Base-by-base conservation (phyloP, 1,140 invertebrate genomes). In the Tetramorium parvispinum region DNA sequence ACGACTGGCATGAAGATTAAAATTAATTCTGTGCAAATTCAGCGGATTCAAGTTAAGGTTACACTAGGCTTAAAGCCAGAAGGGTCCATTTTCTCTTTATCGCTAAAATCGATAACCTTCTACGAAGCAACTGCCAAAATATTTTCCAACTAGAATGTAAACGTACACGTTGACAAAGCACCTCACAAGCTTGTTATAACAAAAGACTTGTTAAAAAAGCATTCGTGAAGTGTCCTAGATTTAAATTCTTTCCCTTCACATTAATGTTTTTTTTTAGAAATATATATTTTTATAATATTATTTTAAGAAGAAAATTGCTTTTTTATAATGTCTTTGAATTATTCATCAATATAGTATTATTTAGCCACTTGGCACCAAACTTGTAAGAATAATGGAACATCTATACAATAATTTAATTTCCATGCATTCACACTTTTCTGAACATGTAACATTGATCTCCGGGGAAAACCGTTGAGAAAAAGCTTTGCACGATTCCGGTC, bases 91-190 rank as follows among this genome's bases (percentile, higher is more conserved):
- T 89, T 89, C 75, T 51, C 68, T 68, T 87, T 37, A 77, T 63
- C 53, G 21, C 46, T 66, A 81, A 92, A 89, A 92, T 91, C 91
- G 68, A 91, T 93, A 89, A 65, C 46, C 55, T 75, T 24, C 87
- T 88, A 73, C 61, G 89, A 88, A 86, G 77, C 81, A 82, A 83
- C 59, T 91, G 88, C 91, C 91, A 92, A 89, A 89, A 92, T 85
- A 78, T 88, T 43, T 75, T 27, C 86, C 49, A 40, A 63, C 6
- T 79, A 75, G 57, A 61, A 77, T 27, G 37, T 7, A 51, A 61
- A 77, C 37, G 37, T 7, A 51, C 46, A n/a, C 16, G 21, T 16
- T 81, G 16, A 43, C 8, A 43, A 53, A 37, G 10, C 4, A n/a
- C n/a, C n/a, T 32, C 32, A 32, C 32, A 32, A 32, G 3, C 32